phyloP scores from a whole-genome alignment of 2,888 invertebrate species.

The Harmothoe impar region DNA sequence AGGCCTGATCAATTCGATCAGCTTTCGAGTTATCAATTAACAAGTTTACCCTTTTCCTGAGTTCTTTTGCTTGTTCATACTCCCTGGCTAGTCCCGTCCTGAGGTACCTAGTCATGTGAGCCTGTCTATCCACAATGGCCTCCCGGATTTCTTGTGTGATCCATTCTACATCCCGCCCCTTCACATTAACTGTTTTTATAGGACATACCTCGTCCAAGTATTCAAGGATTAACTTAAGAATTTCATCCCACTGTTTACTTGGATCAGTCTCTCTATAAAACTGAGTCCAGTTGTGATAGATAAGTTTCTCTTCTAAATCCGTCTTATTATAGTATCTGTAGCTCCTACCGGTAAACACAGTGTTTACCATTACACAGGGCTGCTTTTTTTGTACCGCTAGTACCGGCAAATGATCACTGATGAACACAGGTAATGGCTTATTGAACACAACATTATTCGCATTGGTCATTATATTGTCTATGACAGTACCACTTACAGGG shows the following conservation, averaged over 20 bases:
- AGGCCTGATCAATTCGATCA: too few species aligned
- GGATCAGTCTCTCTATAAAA: background rate
- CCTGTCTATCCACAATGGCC: too few species aligned
- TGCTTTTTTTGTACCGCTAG: background rate
- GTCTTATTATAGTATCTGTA: background rate
- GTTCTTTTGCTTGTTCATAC: too few species aligned
- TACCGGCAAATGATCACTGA: background rate
- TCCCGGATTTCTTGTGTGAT: background rate
- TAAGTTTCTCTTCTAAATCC: background rate
- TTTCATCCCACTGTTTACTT: background rate
- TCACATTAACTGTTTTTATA: background rate
- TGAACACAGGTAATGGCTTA: background rate
- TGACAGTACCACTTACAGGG: background rate
- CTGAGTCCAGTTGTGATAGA: background rate
- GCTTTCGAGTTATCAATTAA: too few species aligned
- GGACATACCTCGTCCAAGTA: background rate
- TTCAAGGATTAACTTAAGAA: background rate
- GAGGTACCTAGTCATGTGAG: too few species aligned
- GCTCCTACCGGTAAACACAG: background rate
- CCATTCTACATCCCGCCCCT: background rate
- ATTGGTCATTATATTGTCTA: background rate
- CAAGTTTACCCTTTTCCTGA: too few species aligned
- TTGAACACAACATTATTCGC: background rate
- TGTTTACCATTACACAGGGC: background rate
- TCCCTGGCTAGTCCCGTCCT: too few species aligned